phyloP scores from a whole-genome alignment of 53 echinoderm and acorn worm genomes.

The Glandiceps talaboti region DNA sequence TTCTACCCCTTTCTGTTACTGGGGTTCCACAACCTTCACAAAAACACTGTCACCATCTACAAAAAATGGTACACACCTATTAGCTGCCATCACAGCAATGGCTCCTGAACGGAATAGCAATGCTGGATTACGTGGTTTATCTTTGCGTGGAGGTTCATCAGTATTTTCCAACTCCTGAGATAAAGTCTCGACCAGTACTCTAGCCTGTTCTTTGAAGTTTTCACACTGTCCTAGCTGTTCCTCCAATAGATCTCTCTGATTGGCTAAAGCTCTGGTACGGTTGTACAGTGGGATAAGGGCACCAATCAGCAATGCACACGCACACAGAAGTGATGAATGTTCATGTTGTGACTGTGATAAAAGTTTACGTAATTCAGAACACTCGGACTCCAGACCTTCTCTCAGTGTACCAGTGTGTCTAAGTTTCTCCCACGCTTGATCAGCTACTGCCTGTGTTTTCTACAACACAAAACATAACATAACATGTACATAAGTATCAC shows the following conservation, averaged over 20 bases:
- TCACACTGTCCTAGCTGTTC: slow-evolving; percentile 30
- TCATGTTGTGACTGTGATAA: slow-evolving; percentile 26
- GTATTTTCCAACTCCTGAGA: slow-evolving; percentile 38
- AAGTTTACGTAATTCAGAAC: slow-evolving; percentile 27
- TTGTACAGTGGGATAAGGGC: slow-evolving; percentile 49
- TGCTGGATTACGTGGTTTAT: slow-evolving; percentile 15
- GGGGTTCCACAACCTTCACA: background rate
- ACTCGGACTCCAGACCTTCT: slow-evolving; percentile 62
- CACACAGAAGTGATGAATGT: slow-evolving; percentile 45
- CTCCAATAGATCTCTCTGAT: slow-evolving; percentile 54
- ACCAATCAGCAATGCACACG: slow-evolving; percentile 65
- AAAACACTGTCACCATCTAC: slow-evolving; percentile 1
- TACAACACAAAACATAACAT: slow-evolving; percentile 2
- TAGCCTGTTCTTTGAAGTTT: slow-evolving; percentile 39
- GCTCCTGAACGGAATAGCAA: slow-evolving; percentile 59
- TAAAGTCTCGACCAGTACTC: slow-evolving; percentile 51
- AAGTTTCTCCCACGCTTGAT: slow-evolving; percentile 62
- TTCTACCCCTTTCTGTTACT: too few relatives aligned
- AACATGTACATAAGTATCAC: too few relatives aligned
- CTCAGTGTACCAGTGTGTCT: slow-evolving; percentile 46
- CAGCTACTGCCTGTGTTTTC: slow-evolving; percentile 65
- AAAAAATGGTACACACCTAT: slow-evolving; percentile 54
- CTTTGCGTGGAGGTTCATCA: background rate
- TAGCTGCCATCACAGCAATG: slow-evolving; percentile 77
- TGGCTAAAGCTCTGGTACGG: slow-evolving; percentile 42